Evolutionary conservation across 2,888 invertebrate species (phyloP).

Genomic region (Mythimna ferrago): DNA sequence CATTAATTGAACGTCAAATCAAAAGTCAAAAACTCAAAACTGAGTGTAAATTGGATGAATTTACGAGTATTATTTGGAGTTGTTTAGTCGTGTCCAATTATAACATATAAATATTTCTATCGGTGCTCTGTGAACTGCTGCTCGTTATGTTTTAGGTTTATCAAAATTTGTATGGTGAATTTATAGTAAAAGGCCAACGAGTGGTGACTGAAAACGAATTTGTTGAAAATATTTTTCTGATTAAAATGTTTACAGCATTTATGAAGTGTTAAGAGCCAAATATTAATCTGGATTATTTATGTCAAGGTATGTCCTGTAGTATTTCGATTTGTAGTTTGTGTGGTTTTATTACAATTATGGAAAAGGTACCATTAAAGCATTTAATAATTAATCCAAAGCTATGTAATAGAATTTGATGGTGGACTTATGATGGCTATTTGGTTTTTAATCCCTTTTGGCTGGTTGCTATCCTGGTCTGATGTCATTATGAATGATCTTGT

Average conservation of each 20-base stretch:
- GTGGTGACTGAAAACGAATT: conserved; percentile 21
- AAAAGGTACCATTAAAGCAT: too few relatives aligned
- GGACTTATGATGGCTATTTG: not conserved
- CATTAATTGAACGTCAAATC: too few relatives aligned
- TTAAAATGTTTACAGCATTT: conserved; percentile 26
- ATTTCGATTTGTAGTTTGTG: too few relatives aligned
- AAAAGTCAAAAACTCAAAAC: not conserved
- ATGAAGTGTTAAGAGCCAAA: conserved; percentile 19
- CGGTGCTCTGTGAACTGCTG: not conserved
- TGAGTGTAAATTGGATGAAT: conserved; percentile 9
- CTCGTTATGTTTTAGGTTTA: not conserved
- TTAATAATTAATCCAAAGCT: not conserved
- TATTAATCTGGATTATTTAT: conserved; percentile 32
- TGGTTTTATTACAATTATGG: not conserved
- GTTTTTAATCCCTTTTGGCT: not conserved
- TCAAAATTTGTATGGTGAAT: conserved; percentile 1
- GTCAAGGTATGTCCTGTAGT: conserved; percentile 36
- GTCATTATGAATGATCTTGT: too few relatives aligned
- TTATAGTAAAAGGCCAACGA: conserved; percentile 2
- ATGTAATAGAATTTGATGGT: not conserved
- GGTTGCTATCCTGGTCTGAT: not conserved
- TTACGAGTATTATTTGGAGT: conserved; percentile 11
- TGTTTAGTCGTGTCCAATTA: not conserved
- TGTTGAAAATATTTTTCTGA: conserved; percentile 14
- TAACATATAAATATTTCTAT: conserved; percentile 1